Evolutionary conservation across 2,888 invertebrate genomes (phyloP).

Genomic region (Strigamia crassipes): DNA sequence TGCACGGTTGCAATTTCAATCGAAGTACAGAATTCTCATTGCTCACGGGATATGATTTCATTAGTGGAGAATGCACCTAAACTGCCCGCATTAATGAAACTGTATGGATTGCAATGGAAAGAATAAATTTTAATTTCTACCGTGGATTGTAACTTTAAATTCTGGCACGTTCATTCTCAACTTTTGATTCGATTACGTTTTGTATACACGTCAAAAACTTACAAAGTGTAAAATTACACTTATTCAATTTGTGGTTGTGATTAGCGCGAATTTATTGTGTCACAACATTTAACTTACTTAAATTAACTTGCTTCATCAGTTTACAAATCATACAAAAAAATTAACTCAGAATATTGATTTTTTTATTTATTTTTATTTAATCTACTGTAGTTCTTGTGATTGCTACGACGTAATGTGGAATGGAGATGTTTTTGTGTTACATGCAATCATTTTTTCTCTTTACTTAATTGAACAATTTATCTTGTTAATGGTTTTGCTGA

Average conservation of each 20-base stretch:
- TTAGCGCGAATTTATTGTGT: neutral
- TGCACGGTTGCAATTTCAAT: constrained; percentile 24
- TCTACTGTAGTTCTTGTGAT: neutral
- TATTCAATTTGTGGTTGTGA: neutral
- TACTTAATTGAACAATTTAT: constrained; percentile 32
- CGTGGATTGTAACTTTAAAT: neutral
- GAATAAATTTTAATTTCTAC: constrained; percentile 24
- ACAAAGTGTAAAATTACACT: neutral
- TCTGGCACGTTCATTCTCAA: neutral
- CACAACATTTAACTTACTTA: neutral
- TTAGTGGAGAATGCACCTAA: neutral
- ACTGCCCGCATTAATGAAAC: constrained; percentile 17
- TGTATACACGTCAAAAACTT: neutral
- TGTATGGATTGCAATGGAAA: neutral
- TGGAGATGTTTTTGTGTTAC: constrained; percentile 14
- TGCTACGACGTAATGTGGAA: neutral
- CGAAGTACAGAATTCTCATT: constrained; percentile 13
- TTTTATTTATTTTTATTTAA: no score
- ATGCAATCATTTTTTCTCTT: neutral
- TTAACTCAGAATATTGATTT: no score
- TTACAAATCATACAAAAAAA: neutral
- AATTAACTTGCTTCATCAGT: neutral
- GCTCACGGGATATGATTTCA: constrained; percentile 34
- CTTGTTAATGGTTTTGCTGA: constrained; percentile 21
- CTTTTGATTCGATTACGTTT: neutral